Base-by-base conservation (phyloP, 92 coral and sea anemone species). In the Phenganax subtilis region DNA sequence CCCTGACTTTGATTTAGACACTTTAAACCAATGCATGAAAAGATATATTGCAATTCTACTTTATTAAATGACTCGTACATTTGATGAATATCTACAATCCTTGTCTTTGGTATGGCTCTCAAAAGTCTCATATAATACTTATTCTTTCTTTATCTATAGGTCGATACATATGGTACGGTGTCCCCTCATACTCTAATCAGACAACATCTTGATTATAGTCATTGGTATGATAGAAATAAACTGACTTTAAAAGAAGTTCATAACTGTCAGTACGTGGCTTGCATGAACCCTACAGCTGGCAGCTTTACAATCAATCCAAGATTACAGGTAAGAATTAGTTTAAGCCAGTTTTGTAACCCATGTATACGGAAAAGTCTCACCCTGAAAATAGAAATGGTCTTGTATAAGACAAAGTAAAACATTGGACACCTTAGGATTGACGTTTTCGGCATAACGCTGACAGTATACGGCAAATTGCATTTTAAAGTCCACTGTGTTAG, bases 271-370 rank as follows among this genome's bases (percentile, higher is more conserved):
- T 96, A 92, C 81, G 90, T 96, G n/a, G 99, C 99, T 12, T 96
- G 99, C 14, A 96, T 96, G 99, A 96, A 96, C 78, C 99, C 99
- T 56, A 96, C 99, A 8, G 97, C 99, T 55, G 99, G 99, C 59
- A 96, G 99, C 89, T 96, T 96, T 83, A 96, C 99, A 29, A 96
- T 96, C 90, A 96, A 96, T 61, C 99, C 99, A 16, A 94, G 99
- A n/a, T 79, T 96, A 30, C 97, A 91, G 92, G 96, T 91, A 78
- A 27, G 84, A 60, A 63, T 29, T 14, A 52, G 12, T 51, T 12
- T n/a, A 65, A 9, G 31, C 15, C 12, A 17, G 31, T 12, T 25
- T 9, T 51, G 51, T 25, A 8, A 17, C 16, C 15, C 9, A 9
- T 10, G 1, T 11, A 65, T 65, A 10, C 47, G 3, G 47, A 37